Evolutionary conservation across 2,113 vertebrate species (phyloP), one percentile per base, ranked within the genome.

Genomic region (Uropsilus gracilis): DNA sequence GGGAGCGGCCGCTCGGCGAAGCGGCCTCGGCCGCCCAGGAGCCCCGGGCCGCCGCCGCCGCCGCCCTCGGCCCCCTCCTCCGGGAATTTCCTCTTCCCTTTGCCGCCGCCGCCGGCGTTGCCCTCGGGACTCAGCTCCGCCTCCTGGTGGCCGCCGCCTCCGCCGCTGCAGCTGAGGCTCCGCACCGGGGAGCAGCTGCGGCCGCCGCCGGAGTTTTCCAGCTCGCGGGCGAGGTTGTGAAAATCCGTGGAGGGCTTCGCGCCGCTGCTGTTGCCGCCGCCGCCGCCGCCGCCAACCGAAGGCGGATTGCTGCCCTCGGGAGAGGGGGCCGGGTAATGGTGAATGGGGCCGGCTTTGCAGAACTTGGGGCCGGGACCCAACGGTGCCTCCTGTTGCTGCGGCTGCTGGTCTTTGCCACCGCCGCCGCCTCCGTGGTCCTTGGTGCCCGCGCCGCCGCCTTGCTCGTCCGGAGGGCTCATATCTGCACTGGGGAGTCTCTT

Each of bases 201-300:
- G 55, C 96, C 85, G 6, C 96, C 96, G 55, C 98, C 97, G 34
- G 97, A 97, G 97, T 99, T 99, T 73, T 99, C 99, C 92, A 99
- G 98, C 95, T 99, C 99, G 80, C 99, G 95, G 68, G 99, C 99
- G 89, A 99, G 97, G 97, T 99, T 99, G 85, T 99, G 99, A 95
- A 99, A 99, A 98, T 99, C 99, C 61, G 99, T 99, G 90, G 99
- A 99, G 1, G 99, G 99, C 96, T 99, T 99, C 72, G 69, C 93
- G 32, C 72, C 48, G 95, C 89, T n/a, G 63, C 89, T 68, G 34
- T 96, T 68, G 20, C 95, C 98, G 34, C 66, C 18, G 63, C 89
- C 71, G 34, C 96, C 71, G 20, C 95, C 98, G 34, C 66, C 18
- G 64, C 90, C 97, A 1, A 95, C 57, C 3, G 75, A 48, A 4